A percentile compares a stretch with the other conserved stretches of the same genome.
phyloP scores from a whole-genome alignment of 2,113 vertebrate species.

The Chionis minor region DNA sequence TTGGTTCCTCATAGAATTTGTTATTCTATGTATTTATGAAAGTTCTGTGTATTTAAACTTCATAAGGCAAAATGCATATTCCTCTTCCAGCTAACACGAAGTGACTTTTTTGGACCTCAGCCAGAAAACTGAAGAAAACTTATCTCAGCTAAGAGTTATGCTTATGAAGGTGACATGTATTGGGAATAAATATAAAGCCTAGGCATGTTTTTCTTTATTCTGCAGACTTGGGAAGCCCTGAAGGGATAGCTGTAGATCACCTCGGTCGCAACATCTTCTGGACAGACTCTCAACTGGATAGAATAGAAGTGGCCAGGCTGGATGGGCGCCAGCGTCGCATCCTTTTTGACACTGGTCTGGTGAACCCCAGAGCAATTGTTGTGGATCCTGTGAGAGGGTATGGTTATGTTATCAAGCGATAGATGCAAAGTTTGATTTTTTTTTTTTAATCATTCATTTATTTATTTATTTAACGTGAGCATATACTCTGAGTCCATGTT shows the following conservation, averaged over 20 bases:
- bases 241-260: conserved; percentile 90
- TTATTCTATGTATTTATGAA: background rate
- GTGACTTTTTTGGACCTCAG: background rate
- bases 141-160: background rate
- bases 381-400: conserved; percentile 84
- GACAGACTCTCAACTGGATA: conserved; percentile 88
- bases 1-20: background rate
- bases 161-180: background rate
- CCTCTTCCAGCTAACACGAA: background rate
- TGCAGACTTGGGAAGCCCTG: conserved; percentile 86
- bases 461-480: background rate
- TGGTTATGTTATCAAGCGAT: background rate
- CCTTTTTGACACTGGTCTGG: conserved; percentile 82
- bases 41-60: background rate
- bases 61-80: background rate
- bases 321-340: conserved; percentile 87
- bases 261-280: conserved; percentile 89
- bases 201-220: background rate
- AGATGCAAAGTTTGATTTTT: background rate
- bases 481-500: background rate
- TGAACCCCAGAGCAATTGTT: conserved; percentile 90
- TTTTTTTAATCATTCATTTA: background rate
- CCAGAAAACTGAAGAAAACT: background rate
- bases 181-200: background rate
- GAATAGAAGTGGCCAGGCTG: conserved; percentile 88